Conservation (phyloP, 1,140 invertebrate species). For the Aphelenchoides fujianensis region DNA sequence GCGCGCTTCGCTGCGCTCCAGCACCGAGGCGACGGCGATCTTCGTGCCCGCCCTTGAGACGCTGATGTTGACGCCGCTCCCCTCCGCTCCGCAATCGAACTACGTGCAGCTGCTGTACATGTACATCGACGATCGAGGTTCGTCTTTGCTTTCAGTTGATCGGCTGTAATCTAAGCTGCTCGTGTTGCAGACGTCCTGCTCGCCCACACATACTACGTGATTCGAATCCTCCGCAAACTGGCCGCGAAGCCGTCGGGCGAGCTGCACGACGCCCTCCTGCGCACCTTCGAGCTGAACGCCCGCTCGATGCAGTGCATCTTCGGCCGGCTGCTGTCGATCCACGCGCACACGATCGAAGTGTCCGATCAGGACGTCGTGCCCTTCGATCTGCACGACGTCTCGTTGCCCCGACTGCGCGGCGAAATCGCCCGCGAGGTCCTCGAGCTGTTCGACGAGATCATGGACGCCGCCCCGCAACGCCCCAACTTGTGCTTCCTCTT, state of each 20-base stretch:
- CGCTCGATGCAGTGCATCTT: slow-evolving; percentile 1
- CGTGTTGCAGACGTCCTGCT: slow-evolving; percentile 7
- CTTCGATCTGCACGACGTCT: slow-evolving; percentile 18
- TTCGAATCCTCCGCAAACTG: slow-evolving; percentile 12
- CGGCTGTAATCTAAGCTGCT: no score
- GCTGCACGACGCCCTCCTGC: background rate
- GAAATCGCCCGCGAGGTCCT: slow-evolving; percentile 12
- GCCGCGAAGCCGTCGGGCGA: background rate
- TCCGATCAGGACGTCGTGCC: slow-evolving; percentile 18
- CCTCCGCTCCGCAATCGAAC: background rate
- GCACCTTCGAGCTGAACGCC: slow-evolving; percentile 1
- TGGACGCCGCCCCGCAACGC: background rate
- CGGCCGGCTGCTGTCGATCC: slow-evolving; percentile 9
- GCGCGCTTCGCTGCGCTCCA: background rate
- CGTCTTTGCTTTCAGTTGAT: background rate
- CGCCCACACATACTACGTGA: slow-evolving; percentile 15
- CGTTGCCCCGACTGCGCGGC: slow-evolving; percentile 2
- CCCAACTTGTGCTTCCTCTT: slow-evolving; percentile 6
- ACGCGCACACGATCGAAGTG: background rate
- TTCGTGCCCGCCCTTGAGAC: slow-evolving; percentile 3
- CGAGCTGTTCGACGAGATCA: background rate
- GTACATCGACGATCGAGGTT: slow-evolving; percentile 7
- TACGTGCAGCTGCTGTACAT: slow-evolving; percentile 16
- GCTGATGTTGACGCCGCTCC: slow-evolving; percentile 12
- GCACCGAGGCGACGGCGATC: background rate